Percentiles rank a stretch among this genome's conserved stretches.
Conservation (phyloP, 2,797 vertebrate species). For the Poecilia wingei region DNA sequence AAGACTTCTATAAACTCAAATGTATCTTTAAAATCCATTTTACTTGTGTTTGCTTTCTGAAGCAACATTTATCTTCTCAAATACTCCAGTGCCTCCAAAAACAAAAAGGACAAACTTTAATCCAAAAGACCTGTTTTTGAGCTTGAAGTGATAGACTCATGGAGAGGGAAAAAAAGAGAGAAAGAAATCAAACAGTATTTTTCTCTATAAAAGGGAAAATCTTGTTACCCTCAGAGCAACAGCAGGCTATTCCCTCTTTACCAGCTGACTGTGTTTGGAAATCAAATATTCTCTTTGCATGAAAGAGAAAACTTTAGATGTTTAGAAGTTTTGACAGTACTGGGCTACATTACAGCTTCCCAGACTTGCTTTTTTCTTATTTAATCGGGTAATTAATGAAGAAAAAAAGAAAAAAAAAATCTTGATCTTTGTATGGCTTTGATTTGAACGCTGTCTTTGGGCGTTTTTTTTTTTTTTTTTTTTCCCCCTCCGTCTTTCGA, state of each 20-base stretch:
- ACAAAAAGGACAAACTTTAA: not conserved
- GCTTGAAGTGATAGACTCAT: not conserved
- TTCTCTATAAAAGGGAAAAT: conserved; percentile 30
- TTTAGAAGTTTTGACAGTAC: conserved; percentile 38
- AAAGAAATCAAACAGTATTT: conserved; percentile 22
- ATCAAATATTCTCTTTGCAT: conserved; percentile 67
- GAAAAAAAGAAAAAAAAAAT: not conserved
- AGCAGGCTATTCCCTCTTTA: conserved; percentile 37
- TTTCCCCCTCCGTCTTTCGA: not conserved
- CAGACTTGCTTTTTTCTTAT: conserved; percentile 13
- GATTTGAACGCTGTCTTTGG: not conserved
- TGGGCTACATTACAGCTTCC: conserved; percentile 26
- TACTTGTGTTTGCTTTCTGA: conserved; percentile 6
- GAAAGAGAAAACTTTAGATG: conserved; percentile 44
- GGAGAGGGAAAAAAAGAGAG: not conserved
- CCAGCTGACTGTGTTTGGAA: conserved; percentile 41
- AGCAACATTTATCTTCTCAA: conserved; percentile 21
- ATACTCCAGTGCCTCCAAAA: not conserved
- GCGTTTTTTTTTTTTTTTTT: not conserved
- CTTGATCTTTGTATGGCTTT: conserved; percentile 7
- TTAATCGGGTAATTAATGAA: conserved; percentile 36
- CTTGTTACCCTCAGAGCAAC: conserved; percentile 38
- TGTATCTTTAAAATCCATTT: conserved; percentile 19
- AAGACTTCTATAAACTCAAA: conserved; percentile 2
- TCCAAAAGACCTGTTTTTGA: conserved; percentile 16